Conservation (phyloP, 2,888 invertebrate species). For the Lomographa bimaculata region DNA sequence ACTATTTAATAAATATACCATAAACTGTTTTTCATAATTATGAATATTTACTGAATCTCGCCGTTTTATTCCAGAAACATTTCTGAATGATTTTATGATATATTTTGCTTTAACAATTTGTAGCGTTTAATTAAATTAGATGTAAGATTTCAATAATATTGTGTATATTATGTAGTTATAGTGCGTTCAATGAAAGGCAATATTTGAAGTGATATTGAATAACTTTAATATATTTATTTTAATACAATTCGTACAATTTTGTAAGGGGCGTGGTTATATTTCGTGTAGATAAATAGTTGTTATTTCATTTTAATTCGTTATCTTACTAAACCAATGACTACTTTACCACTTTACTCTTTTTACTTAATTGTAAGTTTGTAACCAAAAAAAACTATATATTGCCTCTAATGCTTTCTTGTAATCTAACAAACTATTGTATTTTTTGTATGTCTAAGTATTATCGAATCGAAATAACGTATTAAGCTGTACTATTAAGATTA, state of each 20-base stretch:
- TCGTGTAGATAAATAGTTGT: constrained; percentile 23
- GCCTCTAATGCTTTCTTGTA: constrained; percentile 24
- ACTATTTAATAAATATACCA: too few relatives aligned
- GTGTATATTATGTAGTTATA: constrained; percentile 45
- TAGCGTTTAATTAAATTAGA: constrained; percentile 49
- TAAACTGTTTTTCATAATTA: too few relatives aligned
- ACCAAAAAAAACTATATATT: constrained; percentile 23
- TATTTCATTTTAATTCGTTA: constrained; percentile 18
- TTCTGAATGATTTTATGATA: constrained; percentile 7
- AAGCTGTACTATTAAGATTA: constrained; percentile 14
- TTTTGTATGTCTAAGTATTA: constrained; percentile 18
- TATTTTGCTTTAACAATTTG: constrained; percentile 63
- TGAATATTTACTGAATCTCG: too few relatives aligned
- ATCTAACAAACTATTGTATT: constrained; percentile 15
- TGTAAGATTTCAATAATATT: constrained; percentile 42
- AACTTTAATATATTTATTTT: constrained; percentile 45
- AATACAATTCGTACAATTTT: constrained; percentile 39
- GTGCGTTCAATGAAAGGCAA: constrained; percentile 38
- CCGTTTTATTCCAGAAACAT: constrained; percentile 2
- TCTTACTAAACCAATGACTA: constrained; percentile 32
- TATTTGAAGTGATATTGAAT: constrained; percentile 45
- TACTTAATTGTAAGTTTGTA: constrained; percentile 22
- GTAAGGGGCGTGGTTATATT: constrained; percentile 33
- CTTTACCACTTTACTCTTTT: constrained; percentile 10
- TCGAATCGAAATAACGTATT: constrained; percentile 11